A percentile compares a stretch with the other conserved stretches of the same genome.
phyloP scores from a whole-genome alignment of 2,797 vertebrate genomes.

The Poeciliopsis gracilis region DNA sequence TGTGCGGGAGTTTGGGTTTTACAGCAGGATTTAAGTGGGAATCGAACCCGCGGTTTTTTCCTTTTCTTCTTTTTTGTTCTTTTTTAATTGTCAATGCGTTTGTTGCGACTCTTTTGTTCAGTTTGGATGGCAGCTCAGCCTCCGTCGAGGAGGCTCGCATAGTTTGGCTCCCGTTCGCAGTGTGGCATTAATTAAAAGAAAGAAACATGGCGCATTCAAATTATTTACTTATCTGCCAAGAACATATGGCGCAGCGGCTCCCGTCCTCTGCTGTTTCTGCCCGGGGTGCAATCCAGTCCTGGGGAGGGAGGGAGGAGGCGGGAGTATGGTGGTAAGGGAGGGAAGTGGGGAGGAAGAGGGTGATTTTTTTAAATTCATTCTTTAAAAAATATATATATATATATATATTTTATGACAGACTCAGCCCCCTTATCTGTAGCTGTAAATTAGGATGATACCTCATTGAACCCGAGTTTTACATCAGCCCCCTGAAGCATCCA shows the following conservation, averaged over 20 bases:
- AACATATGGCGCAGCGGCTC: conserved; percentile 97
- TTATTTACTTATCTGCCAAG: conserved; percentile 99
- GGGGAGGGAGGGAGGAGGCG: conserved; percentile 62
- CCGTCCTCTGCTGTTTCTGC: conserved; percentile 92
- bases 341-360: too few relatives aligned
- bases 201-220: conserved; percentile 95
- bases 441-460: conserved; percentile 97
- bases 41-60: conserved; percentile 1
- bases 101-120: background rate
- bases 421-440: conserved; percentile 88
- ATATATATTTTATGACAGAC: conserved; percentile 86
- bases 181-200: conserved; percentile 98
- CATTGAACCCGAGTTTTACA: conserved; percentile 93
- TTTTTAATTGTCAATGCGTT: background rate
- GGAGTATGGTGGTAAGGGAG: conserved; percentile 49
- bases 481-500: conserved; percentile 87
- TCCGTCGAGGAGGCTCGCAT: conserved; percentile 78
- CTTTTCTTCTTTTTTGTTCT: too few relatives aligned
- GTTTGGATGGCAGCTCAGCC: conserved; percentile 86
- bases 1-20: background rate
- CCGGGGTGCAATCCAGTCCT: conserved; percentile 95
- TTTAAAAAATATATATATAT: too few relatives aligned
- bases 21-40: background rate
- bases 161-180: conserved; percentile 72
- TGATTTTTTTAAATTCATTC: conserved; percentile 76